Base-by-base conservation (phyloP, 2,888 invertebrate genomes). In the Platycheirus rosarum region DNA sequence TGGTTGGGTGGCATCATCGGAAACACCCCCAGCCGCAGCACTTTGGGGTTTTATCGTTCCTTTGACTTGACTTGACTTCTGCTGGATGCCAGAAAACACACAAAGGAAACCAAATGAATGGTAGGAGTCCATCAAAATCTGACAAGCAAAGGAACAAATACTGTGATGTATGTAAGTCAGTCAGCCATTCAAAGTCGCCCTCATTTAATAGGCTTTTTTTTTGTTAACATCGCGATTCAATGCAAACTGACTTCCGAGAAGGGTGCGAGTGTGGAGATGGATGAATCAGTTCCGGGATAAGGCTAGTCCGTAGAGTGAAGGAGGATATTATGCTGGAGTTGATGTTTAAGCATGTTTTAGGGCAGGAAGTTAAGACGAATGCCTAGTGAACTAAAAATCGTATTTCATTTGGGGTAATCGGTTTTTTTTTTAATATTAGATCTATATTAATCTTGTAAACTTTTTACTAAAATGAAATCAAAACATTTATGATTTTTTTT, bases 41-140 rank as follows among this genome's bases (percentile, higher is more conserved):
- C 26, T 75, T 37, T 49, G 60, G 65, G 55, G 69, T 51, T 65
- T 70, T 60, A 75, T 53, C 44, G 26, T 26, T 44, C 4, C 20
- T 16, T 35, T 23, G 20, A 48, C 32, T 40, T 20, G 53, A 32
- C 32, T 53, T 20, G n/a, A n/a, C n/a, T n/a, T n/a, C n/a, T 53
- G 16, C 37, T 35, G 35, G 60, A 57, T 40, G 42, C n/a, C 35
- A 20, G 9, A 20, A 69, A 32, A 20, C 13, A 40, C 32, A 78
- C 73, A 77, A 77, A 65, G 55, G 66, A 53, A 29, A 42, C 20
- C 35, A 14, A 1, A 26, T 37, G 48, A 60, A 37, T 26, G 18
- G 11, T 26, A 18, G 32, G 55, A 65, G 75, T 75, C 69, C 70
- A 75, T 80, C 70, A 60, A 37, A 63, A 44, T 75, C 71, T 70